These are phyloP conservation scores for Macquaria ambigua DNA, from an alignment of 2,113 vertebrate genomes.

Conservation along the genomic window DNA sequence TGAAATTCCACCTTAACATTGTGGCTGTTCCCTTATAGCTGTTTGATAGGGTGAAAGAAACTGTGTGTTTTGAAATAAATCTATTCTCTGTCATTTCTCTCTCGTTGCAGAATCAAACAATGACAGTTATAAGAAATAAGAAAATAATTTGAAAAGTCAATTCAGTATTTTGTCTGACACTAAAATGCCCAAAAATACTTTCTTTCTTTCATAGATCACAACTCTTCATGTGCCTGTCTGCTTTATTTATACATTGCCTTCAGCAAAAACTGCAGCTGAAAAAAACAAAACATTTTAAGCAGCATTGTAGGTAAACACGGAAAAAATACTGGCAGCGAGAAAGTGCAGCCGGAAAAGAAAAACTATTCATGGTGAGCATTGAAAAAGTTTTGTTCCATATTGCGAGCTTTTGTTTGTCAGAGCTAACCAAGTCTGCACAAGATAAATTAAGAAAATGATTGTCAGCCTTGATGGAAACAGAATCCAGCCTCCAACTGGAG, in stretches of 20 bases:
- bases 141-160: slow-evolving; percentile 23
- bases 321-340: slow-evolving; percentile 13
- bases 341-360: not conserved
- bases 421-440: slow-evolving; percentile 19
- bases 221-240: slow-evolving; percentile 9
- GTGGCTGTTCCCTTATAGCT: not conserved
- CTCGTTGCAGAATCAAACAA: slow-evolving; percentile 8
- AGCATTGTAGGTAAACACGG: slow-evolving; percentile 28
- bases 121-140: slow-evolving; percentile 9
- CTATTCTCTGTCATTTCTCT: not conserved
- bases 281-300: not conserved
- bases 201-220: slow-evolving; percentile 20
- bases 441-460: slow-evolving; percentile 44
- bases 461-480: slow-evolving; percentile 39
- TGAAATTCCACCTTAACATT: not conserved
- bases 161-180: slow-evolving; percentile 35
- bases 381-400: slow-evolving; percentile 20
- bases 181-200: not conserved
- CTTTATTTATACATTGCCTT: slow-evolving; percentile 46
- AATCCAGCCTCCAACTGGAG: slow-evolving; percentile 39
- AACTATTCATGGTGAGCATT: slow-evolving; percentile 35
- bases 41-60: not conserved
- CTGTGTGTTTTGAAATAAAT: not conserved
- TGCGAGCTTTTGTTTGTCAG: slow-evolving; percentile 29
- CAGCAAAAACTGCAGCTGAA: slow-evolving; percentile 32